Evolutionary conservation across 2,113 vertebrate genomes (phyloP), one percentile per base, ranked within the genome.

Genomic region (Mungos mungo): DNA sequence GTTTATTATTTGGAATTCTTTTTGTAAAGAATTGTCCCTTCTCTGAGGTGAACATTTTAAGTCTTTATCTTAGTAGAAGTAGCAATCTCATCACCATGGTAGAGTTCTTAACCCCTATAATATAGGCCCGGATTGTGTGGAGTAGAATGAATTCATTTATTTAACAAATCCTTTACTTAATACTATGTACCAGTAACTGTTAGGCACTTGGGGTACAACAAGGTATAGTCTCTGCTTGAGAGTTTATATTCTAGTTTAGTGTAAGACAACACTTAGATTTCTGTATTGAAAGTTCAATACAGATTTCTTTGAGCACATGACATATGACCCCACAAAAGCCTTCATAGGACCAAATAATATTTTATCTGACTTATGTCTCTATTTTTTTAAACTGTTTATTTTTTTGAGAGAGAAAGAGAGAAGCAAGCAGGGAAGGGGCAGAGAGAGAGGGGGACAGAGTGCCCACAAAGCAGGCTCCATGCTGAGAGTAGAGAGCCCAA

Each of bases 81-180:
- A 50, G 33, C 50, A 84, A 86, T 18, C 3, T 90, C 45, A 79
- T 85, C 71, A 79, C 50, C 29, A 65, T 65, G 8, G 14, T 50
- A 50, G 31, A 84, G 25, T 76, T 89, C 47, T 45, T 84, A 85
- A 12, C 1, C 21, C 50, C 6, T 60, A 25, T 80, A 89, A 35
- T 76, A n/a, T 68, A 57, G 50, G 21, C 41, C 21, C 84, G 41
- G 57, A 63, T 47, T 88, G 65, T 19, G 38, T 94, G 18, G 23
- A 31, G 31, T 76, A 68, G 45, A 16, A 66, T 65, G 16, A 23
- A 80, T 84, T 60, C 45, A 84, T 86, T 95, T 80, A 63, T 66
- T 84, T 85, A 81, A 87, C 33, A 91, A 79, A 54, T 95, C 38
- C 10, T 94, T 95, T 83, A n/a, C 79, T 92, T 91, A 91, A 57